A percentile compares a stretch with the other conserved stretches of the same genome.
These are phyloP conservation scores for Spheniscus humboldti DNA, from an alignment of 2,797 vertebrate genomes.

Conservation along the genomic window DNA sequence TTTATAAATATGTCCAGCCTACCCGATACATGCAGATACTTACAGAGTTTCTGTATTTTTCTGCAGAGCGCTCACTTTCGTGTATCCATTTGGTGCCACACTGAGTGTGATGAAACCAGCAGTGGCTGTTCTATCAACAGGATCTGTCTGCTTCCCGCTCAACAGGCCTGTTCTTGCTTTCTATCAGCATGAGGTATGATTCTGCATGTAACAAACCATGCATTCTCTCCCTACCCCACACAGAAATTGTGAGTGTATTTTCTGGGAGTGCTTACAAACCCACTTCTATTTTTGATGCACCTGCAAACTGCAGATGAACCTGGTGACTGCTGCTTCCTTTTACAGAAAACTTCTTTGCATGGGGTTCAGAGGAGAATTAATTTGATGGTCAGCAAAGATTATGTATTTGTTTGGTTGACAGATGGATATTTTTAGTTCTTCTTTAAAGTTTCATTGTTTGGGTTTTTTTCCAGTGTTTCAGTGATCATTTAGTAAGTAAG, in stretches of 20 bases:
- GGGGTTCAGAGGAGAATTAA: background rate
- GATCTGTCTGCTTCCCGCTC: slow-evolving; percentile 93
- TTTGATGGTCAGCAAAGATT: background rate
- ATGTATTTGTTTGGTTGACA: background rate
- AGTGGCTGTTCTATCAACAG: slow-evolving; percentile 89
- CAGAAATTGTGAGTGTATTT: background rate
- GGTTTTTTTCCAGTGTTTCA: accelerated
- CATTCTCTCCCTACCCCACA: background rate
- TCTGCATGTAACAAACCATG: background rate
- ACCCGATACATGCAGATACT: background rate
- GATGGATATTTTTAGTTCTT: background rate
- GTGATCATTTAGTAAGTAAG: background rate
- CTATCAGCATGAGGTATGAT: slow-evolving; percentile 84
- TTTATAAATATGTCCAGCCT: background rate
- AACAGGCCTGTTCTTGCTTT: slow-evolving; percentile 93
- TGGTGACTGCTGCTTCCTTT: background rate
- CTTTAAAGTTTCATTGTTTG: background rate
- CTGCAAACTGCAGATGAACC: background rate
- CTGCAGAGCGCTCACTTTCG: slow-evolving; percentile 88
- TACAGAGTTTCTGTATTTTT: background rate
- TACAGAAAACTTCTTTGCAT: background rate
- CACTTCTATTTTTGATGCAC: background rate
- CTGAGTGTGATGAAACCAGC: slow-evolving; percentile 93
- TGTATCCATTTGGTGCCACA: slow-evolving; percentile 94
- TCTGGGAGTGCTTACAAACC: background rate